Evolutionary conservation across 2,797 vertebrate genomes (phyloP).

Genomic region (Sebastes jordani): DNA sequence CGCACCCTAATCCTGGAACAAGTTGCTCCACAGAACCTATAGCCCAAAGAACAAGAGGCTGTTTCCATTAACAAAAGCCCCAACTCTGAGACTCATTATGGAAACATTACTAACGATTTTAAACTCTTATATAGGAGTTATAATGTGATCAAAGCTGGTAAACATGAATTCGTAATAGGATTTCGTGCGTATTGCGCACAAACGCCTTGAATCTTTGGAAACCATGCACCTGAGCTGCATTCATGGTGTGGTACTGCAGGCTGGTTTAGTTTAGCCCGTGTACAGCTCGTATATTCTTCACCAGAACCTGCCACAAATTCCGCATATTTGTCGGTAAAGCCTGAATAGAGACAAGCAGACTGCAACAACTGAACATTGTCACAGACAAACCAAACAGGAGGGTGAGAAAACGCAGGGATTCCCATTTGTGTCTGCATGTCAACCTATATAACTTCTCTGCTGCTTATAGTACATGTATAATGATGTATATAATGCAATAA

Average conservation of each 20-base stretch:
- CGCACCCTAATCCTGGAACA: background rate
- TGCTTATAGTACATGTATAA: no score
- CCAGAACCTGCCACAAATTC: conserved; percentile 67
- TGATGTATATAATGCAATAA: no score
- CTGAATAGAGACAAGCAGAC: conserved; percentile 3
- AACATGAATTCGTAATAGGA: background rate
- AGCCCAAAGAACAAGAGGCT: background rate
- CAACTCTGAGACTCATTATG: background rate
- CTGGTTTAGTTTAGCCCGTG: background rate
- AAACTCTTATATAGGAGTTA: background rate
- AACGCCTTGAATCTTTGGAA: background rate
- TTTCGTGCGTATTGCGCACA: background rate
- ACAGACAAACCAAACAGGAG: conserved; percentile 1
- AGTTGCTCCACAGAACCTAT: background rate
- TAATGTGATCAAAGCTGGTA: background rate
- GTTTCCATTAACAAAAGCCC: background rate
- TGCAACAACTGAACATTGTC: background rate
- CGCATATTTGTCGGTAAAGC: conserved; percentile 51
- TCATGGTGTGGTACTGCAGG: background rate
- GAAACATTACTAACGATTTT: background rate
- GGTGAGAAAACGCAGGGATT: conserved; percentile 23
- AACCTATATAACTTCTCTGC: background rate
- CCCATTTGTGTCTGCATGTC: background rate
- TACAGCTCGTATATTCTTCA: conserved; percentile 3
- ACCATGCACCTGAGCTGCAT: background rate